These are phyloP conservation scores for Petrolisthes manimaculis DNA, from an alignment of 2,888 invertebrate species.

Conservation along the genomic window DNA sequence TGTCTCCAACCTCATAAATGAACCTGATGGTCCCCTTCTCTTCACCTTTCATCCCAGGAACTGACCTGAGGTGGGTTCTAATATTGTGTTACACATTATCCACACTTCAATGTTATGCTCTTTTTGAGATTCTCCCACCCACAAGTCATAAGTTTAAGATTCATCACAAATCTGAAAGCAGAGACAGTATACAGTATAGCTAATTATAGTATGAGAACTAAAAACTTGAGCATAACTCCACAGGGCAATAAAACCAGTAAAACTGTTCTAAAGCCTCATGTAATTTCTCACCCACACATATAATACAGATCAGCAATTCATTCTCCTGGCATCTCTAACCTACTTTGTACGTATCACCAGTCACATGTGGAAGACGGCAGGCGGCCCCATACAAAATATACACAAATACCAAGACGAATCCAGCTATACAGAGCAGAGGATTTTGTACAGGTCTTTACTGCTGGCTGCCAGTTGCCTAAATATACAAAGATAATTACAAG, in stretches of 20 bases:
- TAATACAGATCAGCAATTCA: slow-evolving; percentile 19
- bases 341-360: slow-evolving; percentile 54
- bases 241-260: background rate
- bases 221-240: background rate
- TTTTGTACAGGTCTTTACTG: slow-evolving; percentile 7
- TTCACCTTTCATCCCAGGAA: slow-evolving; percentile 43
- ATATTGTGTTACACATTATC: no score
- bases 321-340: slow-evolving; percentile 29
- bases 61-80: background rate
- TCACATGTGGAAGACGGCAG: slow-evolving; percentile 48
- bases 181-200: background rate
- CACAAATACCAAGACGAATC: slow-evolving; percentile 5
- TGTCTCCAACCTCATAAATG: slow-evolving; percentile 61
- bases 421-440: slow-evolving; percentile 40
- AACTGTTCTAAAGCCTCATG: background rate
- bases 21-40: slow-evolving; percentile 56
- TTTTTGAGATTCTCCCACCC: no score
- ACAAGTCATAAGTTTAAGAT: no score
- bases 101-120: no score
- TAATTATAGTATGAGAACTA: background rate
- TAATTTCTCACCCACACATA: background rate
- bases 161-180: no score
- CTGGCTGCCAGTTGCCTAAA: slow-evolving; percentile 34
- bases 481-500: slow-evolving; percentile 43
- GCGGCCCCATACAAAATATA: background rate